Conservation (phyloP, 30 jellyfish, hydroid and myxozoan genomes). For the Sanderia malayensis region DNA sequence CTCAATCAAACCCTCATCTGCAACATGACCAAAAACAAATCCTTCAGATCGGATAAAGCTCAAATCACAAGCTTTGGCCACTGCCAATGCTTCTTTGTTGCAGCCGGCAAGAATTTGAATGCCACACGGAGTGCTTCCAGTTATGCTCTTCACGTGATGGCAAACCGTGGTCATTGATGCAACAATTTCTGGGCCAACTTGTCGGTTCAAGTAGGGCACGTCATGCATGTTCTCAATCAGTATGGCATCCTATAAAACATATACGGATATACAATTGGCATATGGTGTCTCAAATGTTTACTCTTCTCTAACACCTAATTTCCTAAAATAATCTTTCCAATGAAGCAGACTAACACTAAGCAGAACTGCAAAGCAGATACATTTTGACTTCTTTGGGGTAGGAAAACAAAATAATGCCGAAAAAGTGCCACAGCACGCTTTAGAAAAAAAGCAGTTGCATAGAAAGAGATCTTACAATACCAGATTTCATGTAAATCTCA, state of each 20-base stretch:
- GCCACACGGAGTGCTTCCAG: constrained; percentile 65
- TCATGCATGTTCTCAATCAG: constrained; percentile 89
- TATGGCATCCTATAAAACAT: constrained; percentile 63
- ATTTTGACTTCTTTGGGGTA: no score
- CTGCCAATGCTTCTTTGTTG: constrained; percentile 75
- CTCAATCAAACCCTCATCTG: constrained; percentile 87
- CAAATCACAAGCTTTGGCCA: constrained; percentile 66
- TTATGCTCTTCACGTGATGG: constrained; percentile 28
- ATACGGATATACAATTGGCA: no score
- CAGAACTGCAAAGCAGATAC: no score
- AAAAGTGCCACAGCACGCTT: no score
- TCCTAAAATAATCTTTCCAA: no score
- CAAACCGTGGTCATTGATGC: constrained; percentile 81
- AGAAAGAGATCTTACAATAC: constrained; percentile 75
- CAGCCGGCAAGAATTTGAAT: constrained; percentile 86
- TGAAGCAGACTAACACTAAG: no score
- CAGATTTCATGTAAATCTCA: constrained; percentile 28
- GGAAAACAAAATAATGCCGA: no score
- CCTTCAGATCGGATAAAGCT: constrained; percentile 85
- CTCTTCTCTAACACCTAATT: no score
- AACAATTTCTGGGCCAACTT: constrained; percentile 83
- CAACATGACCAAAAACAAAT: constrained; percentile 77
- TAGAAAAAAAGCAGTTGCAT: no score
- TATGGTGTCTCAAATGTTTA: no score
- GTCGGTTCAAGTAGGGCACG: constrained; percentile 64